phyloP scores from a whole-genome alignment of 1,140 invertebrate species.

The Nephila pilipes region DNA sequence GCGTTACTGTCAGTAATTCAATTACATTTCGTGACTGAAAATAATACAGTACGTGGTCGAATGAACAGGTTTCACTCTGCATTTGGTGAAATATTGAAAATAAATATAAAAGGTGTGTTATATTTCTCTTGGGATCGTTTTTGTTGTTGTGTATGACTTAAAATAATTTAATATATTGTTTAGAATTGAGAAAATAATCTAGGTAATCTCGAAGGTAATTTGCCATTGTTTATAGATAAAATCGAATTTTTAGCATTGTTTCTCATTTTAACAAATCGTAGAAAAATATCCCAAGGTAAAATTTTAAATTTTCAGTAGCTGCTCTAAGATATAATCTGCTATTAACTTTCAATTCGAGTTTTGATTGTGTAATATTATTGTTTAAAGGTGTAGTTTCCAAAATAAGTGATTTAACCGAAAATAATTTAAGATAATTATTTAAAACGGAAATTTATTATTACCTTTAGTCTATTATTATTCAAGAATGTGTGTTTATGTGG shows the following conservation, averaged over 20 bases:
- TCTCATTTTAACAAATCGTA: neutral
- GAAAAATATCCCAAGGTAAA: neutral
- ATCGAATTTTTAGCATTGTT: neutral
- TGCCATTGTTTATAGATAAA: neutral
- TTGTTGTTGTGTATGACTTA: neutral
- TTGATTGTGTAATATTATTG: no score
- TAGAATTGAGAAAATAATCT: neutral
- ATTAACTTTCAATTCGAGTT: no score
- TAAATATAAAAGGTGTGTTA: neutral
- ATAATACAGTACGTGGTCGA: neutral
- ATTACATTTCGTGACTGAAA: slow-evolving; percentile 4
- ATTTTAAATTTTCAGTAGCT: no score
- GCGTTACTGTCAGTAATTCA: neutral
- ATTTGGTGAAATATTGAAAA: neutral
- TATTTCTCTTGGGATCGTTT: no score
- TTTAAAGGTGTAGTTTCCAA: no score
- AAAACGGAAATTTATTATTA: no score
- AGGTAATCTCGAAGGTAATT: neutral
- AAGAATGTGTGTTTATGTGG: no score
- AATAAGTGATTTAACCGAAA: no score
- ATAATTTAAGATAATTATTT: no score
- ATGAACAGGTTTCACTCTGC: neutral
- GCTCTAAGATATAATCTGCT: no score
- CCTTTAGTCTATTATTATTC: no score
- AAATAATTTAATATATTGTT: neutral